Evolutionary conservation across 2,888 invertebrate species (phyloP).

Genomic region (Catocala sponsa): DNA sequence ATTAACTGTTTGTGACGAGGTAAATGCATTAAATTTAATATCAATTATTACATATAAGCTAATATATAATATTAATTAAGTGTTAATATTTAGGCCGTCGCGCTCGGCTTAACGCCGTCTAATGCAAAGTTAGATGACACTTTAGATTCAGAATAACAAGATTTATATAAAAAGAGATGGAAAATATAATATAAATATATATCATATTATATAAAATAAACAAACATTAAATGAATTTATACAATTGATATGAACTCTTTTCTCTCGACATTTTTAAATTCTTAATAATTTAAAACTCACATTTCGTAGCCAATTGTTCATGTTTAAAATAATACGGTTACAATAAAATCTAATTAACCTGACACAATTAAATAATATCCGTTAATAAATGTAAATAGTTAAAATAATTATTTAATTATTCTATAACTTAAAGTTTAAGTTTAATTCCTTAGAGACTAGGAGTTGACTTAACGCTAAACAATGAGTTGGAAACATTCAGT

Average conservation of each 20-base stretch:
- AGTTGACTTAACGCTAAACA: constrained; percentile 39
- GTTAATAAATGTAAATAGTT: neutral
- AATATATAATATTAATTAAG: too few species aligned
- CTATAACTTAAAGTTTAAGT: constrained; percentile 6
- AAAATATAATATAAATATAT: too few species aligned
- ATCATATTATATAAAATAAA: too few species aligned
- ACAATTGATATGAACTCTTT: constrained; percentile 7
- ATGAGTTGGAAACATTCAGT: constrained; percentile 41
- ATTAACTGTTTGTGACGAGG: too few species aligned
- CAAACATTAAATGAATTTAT: neutral
- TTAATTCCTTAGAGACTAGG: constrained; percentile 51
- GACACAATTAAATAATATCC: neutral
- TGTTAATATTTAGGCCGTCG: constrained; percentile 11
- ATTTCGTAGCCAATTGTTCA: neutral
- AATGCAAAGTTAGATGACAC: neutral
- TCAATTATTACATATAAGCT: too few species aligned
- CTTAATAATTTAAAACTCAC: neutral
- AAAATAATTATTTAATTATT: constrained; percentile 18
- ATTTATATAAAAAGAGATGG: neutral
- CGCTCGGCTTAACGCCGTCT: neutral
- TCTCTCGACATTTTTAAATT: neutral
- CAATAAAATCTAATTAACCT: constrained; percentile 6
- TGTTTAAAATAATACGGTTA: constrained; percentile 8
- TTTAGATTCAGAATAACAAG: neutral
- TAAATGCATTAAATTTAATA: too few species aligned